Evolutionary conservation across 2,888 invertebrate species (phyloP), one percentile per base, ranked within the genome.

Genomic region (Rhodophaea formosa): DNA sequence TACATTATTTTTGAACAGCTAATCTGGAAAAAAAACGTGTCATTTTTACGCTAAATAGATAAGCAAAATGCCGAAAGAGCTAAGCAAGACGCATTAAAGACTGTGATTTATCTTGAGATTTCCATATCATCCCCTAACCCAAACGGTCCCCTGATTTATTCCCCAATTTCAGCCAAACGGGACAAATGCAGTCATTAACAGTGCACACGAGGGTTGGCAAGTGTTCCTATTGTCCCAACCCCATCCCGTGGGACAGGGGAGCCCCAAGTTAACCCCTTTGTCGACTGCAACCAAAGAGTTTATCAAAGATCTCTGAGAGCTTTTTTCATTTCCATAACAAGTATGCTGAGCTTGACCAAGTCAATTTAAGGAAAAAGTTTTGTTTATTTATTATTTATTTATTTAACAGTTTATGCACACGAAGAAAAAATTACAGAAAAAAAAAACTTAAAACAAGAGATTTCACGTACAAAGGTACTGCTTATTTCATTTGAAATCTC

Each of bases 211-310:
- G 65, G 63, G 60, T 61, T 64, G 63, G 55, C 49, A 63, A 62
- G 66, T 68, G 64, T 58, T 65, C 57, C 56, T 61, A 68, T 71
- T 72, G 68, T 67, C 66, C 49, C 62, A 58, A 62, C 70, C 68
- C 67, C 61, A 60, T 69, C 72, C 69, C 76, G 64, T 71, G 76
- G 70, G 70, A 76, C 67, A 64, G 74, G 74, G 56, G 51, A 51
- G 35, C 51, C 15, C 47, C 47, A 29, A n/a, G 43, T 39, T n/a
- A 56, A 23, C 56, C 56, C 56, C 17, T 14, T 29, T 45, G 23
- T 23, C 23, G 23, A 23, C 39, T 47, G 30, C 2, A 14, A 23
- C 23, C 30, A 47, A 47, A 47, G 29, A 23, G 49, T 49, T 15
- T 49, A 49, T 49, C 49, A 49, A 49, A 49, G 49, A 49, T 49